Base-by-base conservation (phyloP, 2,113 vertebrate species). In the Psilopsiagon aurifrons region DNA sequence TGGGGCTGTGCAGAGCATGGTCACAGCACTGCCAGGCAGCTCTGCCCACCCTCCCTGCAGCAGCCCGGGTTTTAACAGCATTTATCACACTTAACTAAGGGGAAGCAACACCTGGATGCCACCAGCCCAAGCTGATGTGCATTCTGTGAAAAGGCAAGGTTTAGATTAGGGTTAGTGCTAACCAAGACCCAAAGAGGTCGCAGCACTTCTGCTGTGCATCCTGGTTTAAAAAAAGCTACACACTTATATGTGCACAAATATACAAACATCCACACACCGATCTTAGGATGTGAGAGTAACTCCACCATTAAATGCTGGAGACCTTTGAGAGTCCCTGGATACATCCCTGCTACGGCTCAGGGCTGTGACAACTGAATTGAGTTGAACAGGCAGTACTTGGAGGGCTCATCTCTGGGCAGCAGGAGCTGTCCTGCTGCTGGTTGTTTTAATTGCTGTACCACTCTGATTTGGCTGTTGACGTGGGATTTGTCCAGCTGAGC, bases 191-290 rank as follows among this genome's bases (percentile, higher is more conserved):
- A 23, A 66, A 60, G 17, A 27, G 79, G 70, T 67, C 35, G 67
- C 2, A 62, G 79, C 47, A 35, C 31, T 75, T 18, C 28, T 16
- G 24, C 22, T 18, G 73, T 66, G 95, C 92, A 94, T 96, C 95
- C 96, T 94, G 91, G 96, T 94, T 97, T 89, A 31, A 97, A 93
- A 86, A 94, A 92, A 88, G 73, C 83, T 16, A 14, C 43, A 9
- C 39, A 10, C 44, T 77, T 17, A 49, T 18, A 44, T 29, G 83
- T 18, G 71, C 82, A 80, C 90, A 92, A 47, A 46, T 62, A n/a
- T 1, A 60, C 94, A 89, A 43, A 78, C 94, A 93, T 44, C 76
- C 92, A 92, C 88, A 59, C 96, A 15, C 46, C 8, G 28, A 67
- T 2, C 85, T 15, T 9, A 28, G 57, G 88, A 55, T 0, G 80